Base-by-base conservation (phyloP, 2,797 vertebrate genomes). In the Helarctos malayanus region DNA sequence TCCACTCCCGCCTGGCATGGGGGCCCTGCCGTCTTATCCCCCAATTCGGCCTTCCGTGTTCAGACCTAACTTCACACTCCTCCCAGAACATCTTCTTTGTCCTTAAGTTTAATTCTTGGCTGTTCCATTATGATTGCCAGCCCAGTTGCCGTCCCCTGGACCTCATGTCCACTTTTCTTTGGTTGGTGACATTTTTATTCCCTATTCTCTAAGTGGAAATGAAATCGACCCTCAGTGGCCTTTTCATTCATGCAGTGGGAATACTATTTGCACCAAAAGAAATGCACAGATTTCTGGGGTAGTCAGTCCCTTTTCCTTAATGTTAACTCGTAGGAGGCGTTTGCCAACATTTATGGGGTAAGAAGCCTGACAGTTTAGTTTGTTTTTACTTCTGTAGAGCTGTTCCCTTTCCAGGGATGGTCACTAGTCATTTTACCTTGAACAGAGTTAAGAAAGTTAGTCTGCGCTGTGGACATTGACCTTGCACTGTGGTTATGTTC, bases 1-100 rank as follows among this genome's bases (percentile, higher is more conserved):
- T 69, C 3, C 3, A 0, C 3, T 14, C 3, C 11, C 7, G 7
- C 25, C 25, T 7, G 2, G 29, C 7, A 15, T 7, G 1, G 71
- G 10, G 41, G 25, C 14, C 7, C 41, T 15, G 41, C 25, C 25
- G 14, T 73, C 41, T 45, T 27, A 14, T 9, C 23, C 69, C 41
- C 71, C 14, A 75, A 2, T 41, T 75, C 1, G 1, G 25, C 41
- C 29, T 2, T 47, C 25, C 7, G 2, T 45, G 25, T 29, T 75
- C 25, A 47, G 7, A 16, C 41, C 25, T 75, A 1, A 29, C 32
- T 0, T 11, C 9, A 0, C 4, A 3, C 23, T 69, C 12, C 0
- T 29, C 16, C 25, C 35, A 15, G 25, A 38, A 18, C 4, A 1
- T 15, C 25, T 12, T 45, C 2, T n/a, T 23, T 16, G 11, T 54